Evolutionary conservation across 2,888 invertebrate species (phyloP), one percentile per base, ranked within the genome.

Genomic region (Andricus curvator): DNA sequence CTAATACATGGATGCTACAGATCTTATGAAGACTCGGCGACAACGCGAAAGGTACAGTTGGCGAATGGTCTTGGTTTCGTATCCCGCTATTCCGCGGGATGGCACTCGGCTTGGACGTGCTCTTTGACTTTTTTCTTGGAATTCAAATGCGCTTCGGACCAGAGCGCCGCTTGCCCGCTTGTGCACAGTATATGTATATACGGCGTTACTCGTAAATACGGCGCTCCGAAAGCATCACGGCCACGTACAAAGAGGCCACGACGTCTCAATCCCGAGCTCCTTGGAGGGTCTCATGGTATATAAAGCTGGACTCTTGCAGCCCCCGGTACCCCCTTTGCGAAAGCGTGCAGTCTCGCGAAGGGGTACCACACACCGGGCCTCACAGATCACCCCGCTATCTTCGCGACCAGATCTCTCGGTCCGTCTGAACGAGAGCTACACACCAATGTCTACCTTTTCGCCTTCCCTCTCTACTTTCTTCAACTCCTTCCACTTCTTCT

Each of bases 361-460:
- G 91, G 90, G 90, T 92, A 92, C 92, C 92, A 92, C 92, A 92
- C 92, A 92, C 91, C 91, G 90, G 92, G 92, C 90, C 92, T 91
- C 92, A 91, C 92, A 92, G 92, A 92, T 92, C 92, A 92, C 91
- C 89, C 88, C 88, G 91, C 90, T 92, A 92, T 92, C 92, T 91
- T 81, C 81, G 82, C 88, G 88, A 82, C 85, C 88, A 90, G 91
- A 92, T 92, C 91, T 92, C 85, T 88, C 84, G 84, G 87, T 89
- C 90, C 88, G 85, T 84, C 85, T 85, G 83, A 84, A 83, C 84
- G 79, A 84, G 84, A 83, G 81, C 82, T 82, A 84, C 85, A 85
- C 88, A 88, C 84, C 87, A 85, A 82, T 81, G 83, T 74, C 82
- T 83, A 56, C 82, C 83, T 78, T 83, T 82, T 79, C 60, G 62